A percentile compares a stretch with the other conserved stretches of the same genome.
phyloP scores from a whole-genome alignment of 2,888 invertebrate species.

The Dilophus febrilis region DNA sequence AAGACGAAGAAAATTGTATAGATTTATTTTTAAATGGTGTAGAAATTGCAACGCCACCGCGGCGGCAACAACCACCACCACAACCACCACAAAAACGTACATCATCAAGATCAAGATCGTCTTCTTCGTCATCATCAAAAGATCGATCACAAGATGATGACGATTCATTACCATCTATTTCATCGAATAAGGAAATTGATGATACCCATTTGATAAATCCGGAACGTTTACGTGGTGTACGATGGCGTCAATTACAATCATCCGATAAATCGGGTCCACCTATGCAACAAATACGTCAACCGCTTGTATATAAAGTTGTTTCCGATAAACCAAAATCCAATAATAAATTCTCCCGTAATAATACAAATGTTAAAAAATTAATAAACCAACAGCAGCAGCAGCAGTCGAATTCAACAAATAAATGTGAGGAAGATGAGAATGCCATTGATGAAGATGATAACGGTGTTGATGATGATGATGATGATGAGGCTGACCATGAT shows the following conservation, averaged over 20 bases:
- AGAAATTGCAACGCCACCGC: too few relatives aligned
- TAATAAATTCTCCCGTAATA: constrained; percentile 22
- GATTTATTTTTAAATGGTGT: not conserved
- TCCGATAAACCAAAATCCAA: constrained; percentile 15
- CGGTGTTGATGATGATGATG: too few relatives aligned
- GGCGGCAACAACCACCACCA: too few relatives aligned
- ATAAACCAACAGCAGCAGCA: too few relatives aligned
- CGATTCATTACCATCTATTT: too few relatives aligned
- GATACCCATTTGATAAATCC: not conserved
- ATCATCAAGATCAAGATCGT: too few relatives aligned
- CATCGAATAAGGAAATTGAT: not conserved
- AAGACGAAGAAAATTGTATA: constrained; percentile 11
- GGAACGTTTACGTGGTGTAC: constrained; percentile 2
- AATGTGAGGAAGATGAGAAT: constrained; percentile 16
- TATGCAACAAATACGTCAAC: constrained; percentile 12
- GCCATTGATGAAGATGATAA: constrained; percentile 21
- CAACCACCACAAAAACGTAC: too few relatives aligned
- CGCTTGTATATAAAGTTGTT: constrained; percentile 26
- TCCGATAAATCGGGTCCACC: constrained; percentile 11
- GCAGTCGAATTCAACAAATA: too few relatives aligned
- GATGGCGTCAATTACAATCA: constrained; percentile 4
- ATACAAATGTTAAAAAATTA: too few relatives aligned
- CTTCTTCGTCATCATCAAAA: too few relatives aligned
- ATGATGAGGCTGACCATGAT: too few relatives aligned
- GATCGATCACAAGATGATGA: not conserved